phyloP scores from a whole-genome alignment of 2,113 vertebrate species.

The Rhinogobius similis region DNA sequence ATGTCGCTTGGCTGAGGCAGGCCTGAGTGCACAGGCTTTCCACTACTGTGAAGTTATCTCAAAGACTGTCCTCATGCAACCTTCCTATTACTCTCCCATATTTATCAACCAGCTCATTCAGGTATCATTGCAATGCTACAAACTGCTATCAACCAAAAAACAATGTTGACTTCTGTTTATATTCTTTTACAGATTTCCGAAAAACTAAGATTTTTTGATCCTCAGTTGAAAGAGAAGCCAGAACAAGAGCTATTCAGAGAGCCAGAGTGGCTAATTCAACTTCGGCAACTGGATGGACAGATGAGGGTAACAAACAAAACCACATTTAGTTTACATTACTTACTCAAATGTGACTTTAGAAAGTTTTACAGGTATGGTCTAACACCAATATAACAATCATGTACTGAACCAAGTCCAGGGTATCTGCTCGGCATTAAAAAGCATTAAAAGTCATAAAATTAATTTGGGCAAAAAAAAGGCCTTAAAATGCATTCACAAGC shows the following conservation, averaged over 20 bases:
- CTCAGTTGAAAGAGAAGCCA: constrained; percentile 92
- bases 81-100: constrained; percentile 82
- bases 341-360: too few species aligned
- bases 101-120: constrained; percentile 89
- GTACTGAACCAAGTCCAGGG: too few species aligned
- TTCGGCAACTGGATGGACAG: constrained; percentile 83
- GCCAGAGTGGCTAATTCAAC: constrained; percentile 85
- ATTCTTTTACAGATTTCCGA: constrained; percentile 82
- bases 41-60: constrained; percentile 98
- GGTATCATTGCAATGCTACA: constrained; percentile 66
- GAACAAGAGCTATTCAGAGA: constrained; percentile 91
- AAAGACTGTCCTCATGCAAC: constrained; percentile 81
- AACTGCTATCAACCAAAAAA: neutral
- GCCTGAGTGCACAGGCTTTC: constrained; percentile 92
- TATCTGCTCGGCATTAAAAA: too few species aligned
- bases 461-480: too few species aligned
- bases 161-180: neutral
- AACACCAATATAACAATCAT: too few species aligned
- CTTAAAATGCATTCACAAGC: too few species aligned
- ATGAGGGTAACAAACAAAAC: constrained; percentile 79
- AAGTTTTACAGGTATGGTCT: too few species aligned
- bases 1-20: constrained; percentile 91
- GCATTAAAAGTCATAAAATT: too few species aligned
- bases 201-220: constrained; percentile 91
- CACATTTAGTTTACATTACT: neutral